Conservation (phyloP, 2,797 vertebrate species). For the Crax fasciolata region DNA sequence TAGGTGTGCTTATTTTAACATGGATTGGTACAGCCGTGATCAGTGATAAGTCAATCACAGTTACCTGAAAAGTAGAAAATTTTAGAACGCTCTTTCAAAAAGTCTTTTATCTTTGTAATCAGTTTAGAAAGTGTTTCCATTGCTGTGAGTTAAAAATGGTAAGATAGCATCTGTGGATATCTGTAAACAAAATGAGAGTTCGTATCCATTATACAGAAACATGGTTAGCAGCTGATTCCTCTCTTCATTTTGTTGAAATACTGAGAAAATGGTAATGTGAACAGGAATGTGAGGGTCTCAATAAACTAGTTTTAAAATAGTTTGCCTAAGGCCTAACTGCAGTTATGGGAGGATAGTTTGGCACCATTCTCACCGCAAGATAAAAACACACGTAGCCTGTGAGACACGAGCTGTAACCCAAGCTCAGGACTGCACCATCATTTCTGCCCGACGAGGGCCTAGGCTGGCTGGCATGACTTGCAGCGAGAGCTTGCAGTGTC, state of each 20-base stretch:
- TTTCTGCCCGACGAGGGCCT: not conserved
- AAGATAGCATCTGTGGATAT: not conserved
- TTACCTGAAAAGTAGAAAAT: not conserved
- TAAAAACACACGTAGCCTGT: not conserved
- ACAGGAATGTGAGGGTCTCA: not conserved
- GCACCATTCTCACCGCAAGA: not conserved
- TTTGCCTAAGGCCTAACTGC: not conserved
- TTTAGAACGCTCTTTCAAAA: not conserved
- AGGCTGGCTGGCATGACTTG: not conserved
- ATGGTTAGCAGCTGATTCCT: not conserved
- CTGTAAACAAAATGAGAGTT: not conserved
- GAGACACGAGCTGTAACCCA: not conserved
- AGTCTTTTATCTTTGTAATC: not conserved
- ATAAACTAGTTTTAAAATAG: not conserved
- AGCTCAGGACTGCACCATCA: not conserved
- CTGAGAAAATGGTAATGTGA: not conserved
- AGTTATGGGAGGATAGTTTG: not conserved
- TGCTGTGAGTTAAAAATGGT: not conserved
- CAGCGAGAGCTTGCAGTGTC: not conserved
- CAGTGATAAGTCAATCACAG: not conserved
- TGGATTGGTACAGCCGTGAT: not conserved
- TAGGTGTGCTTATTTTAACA: constrained; percentile 24
- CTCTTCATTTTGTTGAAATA: not conserved
- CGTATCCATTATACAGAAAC: not conserved
- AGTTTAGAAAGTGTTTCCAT: not conserved